phyloP scores from a whole-genome alignment of 2,888 invertebrate species.

The Arrhopalites spinosus region DNA sequence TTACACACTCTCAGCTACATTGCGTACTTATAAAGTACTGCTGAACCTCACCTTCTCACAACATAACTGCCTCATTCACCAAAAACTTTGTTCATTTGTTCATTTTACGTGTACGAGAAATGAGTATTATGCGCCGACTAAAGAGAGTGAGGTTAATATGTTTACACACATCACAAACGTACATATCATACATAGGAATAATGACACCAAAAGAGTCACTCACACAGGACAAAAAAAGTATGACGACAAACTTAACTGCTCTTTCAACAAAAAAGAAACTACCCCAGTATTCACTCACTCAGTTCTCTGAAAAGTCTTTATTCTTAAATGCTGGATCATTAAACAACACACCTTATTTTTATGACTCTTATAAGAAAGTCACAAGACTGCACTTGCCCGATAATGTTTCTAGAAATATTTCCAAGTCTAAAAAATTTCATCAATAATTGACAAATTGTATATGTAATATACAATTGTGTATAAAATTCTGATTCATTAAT shows the following conservation, averaged over 20 bases:
- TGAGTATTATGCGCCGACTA: constrained; percentile 20
- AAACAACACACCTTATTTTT: constrained; percentile 14
- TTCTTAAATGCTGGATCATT: constrained; percentile 16
- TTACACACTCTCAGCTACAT: neutral
- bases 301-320: constrained; percentile 21
- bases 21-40: neutral
- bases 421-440: too few relatives aligned
- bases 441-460: too few relatives aligned
- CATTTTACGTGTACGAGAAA: constrained; percentile 30
- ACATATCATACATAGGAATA: neutral
- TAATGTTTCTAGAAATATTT: neutral
- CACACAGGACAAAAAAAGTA: constrained; percentile 23
- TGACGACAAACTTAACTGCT: constrained; percentile 29
- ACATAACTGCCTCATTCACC: constrained; percentile 21
- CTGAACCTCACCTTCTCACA: constrained; percentile 5
- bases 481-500: too few relatives aligned
- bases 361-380: constrained; percentile 9
- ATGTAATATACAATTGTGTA: too few relatives aligned
- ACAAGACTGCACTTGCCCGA: neutral
- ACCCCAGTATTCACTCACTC: constrained; percentile 11
- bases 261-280: constrained; percentile 26
- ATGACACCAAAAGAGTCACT: constrained; percentile 34
- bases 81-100: constrained; percentile 32
- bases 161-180: constrained; percentile 23
- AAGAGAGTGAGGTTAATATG: constrained; percentile 30